phyloP scores from a whole-genome alignment of 2,797 vertebrate species.

The Cyprinella venusta region DNA sequence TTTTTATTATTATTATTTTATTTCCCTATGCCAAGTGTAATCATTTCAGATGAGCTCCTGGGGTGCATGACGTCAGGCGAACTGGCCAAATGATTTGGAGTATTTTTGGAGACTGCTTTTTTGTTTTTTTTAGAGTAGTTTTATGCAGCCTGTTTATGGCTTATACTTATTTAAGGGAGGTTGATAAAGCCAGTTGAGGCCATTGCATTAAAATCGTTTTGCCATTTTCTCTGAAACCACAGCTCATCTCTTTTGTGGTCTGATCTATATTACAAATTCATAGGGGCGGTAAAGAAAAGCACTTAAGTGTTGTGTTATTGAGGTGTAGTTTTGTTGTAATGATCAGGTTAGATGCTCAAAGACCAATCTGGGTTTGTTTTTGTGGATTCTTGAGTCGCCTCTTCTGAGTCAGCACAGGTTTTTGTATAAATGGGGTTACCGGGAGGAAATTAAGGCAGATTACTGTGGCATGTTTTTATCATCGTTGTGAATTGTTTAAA shows the following conservation, averaged over 20 bases:
- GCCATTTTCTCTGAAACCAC: not conserved
- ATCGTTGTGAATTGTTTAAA: not conserved
- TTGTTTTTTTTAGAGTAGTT: not conserved
- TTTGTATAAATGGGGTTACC: not conserved
- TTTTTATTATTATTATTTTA: not conserved
- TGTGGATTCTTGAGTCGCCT: not conserved
- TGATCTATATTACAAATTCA: not conserved
- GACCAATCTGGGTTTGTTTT: not conserved
- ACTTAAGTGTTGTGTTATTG: not conserved
- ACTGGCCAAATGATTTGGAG: too few relatives aligned
- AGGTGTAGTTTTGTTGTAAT: not conserved
- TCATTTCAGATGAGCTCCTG: not conserved
- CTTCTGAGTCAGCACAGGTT: not conserved
- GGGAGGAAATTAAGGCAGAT: too few relatives aligned
- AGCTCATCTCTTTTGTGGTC: not conserved
- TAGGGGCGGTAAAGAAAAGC: not conserved
- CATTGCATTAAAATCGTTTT: not conserved
- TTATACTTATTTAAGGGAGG: not conserved
- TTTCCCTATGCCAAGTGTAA: conserved; percentile 13
- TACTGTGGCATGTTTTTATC: not conserved
- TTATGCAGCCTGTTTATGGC: not conserved
- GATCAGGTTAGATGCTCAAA: not conserved
- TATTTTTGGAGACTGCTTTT: not conserved
- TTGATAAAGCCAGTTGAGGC: not conserved
- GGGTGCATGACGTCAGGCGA: not conserved